These are phyloP conservation scores for Chloropsis cyanopogon DNA, from an alignment of 2,113 vertebrate species.

Conservation along the genomic window DNA sequence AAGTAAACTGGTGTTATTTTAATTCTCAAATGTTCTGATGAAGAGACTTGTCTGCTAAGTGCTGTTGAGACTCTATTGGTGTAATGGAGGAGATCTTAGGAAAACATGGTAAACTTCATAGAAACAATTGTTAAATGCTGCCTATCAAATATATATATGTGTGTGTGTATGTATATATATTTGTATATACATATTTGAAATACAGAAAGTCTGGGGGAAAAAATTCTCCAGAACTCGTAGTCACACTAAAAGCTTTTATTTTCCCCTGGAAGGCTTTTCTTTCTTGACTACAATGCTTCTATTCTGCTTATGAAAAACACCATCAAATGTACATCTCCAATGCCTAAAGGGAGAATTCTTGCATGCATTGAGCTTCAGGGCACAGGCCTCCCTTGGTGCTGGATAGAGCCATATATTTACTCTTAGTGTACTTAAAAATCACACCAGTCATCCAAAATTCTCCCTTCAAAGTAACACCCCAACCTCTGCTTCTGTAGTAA, in stretches of 20 bases:
- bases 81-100: not conserved
- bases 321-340: accelerated
- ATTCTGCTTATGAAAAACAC: not conserved
- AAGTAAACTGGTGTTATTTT: not conserved
- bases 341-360: not conserved
- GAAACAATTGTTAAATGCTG: not conserved
- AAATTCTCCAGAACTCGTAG: not conserved
- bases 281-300: not conserved
- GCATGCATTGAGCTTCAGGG: not conserved
- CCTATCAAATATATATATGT: accelerated
- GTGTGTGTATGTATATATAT: accelerated
- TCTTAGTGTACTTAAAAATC: not conserved
- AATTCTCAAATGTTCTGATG: not conserved
- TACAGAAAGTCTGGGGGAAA: accelerated
- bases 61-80: not conserved
- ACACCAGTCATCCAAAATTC: accelerated
- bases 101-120: not conserved
- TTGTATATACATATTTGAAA: not conserved
- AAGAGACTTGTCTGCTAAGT: not conserved
- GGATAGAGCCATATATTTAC: not conserved
- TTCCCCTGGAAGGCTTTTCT: not conserved
- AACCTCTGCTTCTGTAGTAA: not conserved
- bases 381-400: not conserved
- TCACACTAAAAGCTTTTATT: not conserved
- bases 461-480: too few species aligned